Evolutionary conservation across 2,888 invertebrate species (phyloP), one percentile per base, ranked within the genome.

Genomic region (Smittia aterrima): DNA sequence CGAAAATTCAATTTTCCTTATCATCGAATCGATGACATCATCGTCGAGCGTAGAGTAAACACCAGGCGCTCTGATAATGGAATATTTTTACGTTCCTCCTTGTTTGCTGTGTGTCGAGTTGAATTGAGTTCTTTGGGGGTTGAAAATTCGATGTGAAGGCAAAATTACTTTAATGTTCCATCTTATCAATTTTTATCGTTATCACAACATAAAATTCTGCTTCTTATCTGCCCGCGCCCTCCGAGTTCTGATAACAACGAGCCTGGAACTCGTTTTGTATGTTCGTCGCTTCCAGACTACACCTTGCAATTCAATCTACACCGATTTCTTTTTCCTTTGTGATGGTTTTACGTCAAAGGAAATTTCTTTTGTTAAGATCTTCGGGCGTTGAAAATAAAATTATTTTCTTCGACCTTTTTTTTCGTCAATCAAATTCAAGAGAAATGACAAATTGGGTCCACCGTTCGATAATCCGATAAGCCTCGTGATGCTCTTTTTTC

Each of bases 161-260:
- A 3, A 22, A 58, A 58, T 47, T 58, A 58, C 58, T 58, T 58
- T 22, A 58, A 58, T 58, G 58, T 58, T 58, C 13, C 22, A 22
- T 58, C 58, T 58, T 58, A 58, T 58, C 58, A 58, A 58, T 20
- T 58, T 58, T 58, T 58, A 58, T 58, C 58, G 58, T n/a, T 58
- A 20, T 58, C 18, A n/a, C 22, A 58, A 58, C 58, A 58, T 58
- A 58, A 58, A 58, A 13, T 58, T 58, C 58, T 58, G 58, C 58
- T 58, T 58, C 58, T 58, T 58, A 58, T 58, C 58, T 2, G 22
- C 58, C 58, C 58, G 18, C 58, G 47, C 58, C 58, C 58, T 58
- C n/a, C 47, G 4, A 2, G 58, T 22, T 58, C 9, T 22, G 58
- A 58, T 58, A 58, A 58, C 58, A 13, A 58, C 38, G 58, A 13